Evolutionary conservation across 1,140 invertebrate species (phyloP).

Genomic region (Cataglyphis hispanica): DNA sequence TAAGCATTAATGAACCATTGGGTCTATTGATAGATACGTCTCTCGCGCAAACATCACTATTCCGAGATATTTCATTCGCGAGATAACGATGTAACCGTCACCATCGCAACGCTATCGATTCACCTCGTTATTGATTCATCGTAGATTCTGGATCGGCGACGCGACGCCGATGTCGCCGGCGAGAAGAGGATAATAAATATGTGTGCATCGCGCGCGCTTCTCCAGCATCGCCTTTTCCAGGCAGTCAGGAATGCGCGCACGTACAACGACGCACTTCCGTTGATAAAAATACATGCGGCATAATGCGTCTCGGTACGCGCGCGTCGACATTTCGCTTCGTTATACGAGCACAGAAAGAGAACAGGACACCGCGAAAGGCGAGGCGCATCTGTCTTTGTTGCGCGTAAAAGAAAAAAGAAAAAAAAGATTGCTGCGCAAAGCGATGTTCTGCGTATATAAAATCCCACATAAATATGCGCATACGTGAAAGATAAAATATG

Average conservation of each 20-base stretch:
- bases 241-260: constrained; percentile 81
- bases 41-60: background rate
- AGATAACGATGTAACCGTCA: constrained; percentile 42
- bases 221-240: constrained; percentile 72
- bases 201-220: constrained; percentile 35
- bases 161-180: background rate
- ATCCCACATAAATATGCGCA: constrained; percentile 53
- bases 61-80: constrained; percentile 30
- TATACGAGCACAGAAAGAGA: constrained; percentile 53
- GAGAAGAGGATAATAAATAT: constrained; percentile 39
- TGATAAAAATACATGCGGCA: constrained; percentile 85
- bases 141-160: constrained; percentile 51
- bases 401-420: background rate
- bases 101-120: constrained; percentile 24
- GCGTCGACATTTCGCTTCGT: constrained; percentile 75
- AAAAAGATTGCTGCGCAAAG: constrained; percentile 13
- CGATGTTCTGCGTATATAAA: constrained; percentile 30
- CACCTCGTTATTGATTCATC: constrained; percentile 41
- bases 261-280: constrained; percentile 85
- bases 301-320: constrained; percentile 81
- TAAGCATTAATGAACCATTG: constrained; percentile 24
- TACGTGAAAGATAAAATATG: constrained; percentile 27
- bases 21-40: background rate
- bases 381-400: constrained; percentile 33
- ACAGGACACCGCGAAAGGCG: constrained; percentile 16